phyloP scores from a whole-genome alignment of 2,888 invertebrate genomes.

The Plutella xylostella region DNA sequence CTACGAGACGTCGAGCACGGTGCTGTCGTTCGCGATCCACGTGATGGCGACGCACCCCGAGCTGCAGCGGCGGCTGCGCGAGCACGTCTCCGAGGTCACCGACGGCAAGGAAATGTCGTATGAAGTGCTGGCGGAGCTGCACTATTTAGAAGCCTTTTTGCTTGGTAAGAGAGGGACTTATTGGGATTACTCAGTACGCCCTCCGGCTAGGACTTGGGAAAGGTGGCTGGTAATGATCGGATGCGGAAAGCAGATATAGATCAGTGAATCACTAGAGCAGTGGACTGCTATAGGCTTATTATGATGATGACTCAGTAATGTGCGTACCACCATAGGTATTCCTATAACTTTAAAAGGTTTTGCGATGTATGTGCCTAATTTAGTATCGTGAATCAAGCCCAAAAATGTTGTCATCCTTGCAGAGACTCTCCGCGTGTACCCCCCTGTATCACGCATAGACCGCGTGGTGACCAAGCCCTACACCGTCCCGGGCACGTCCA shows the following conservation, averaged over 20 bases:
- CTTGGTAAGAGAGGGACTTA: constrained; percentile 33
- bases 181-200: too few relatives aligned
- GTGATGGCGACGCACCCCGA: constrained; percentile 59
- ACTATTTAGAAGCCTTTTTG: constrained; percentile 50
- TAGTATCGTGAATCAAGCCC: too few relatives aligned
- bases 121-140: constrained; percentile 39
- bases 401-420: constrained; percentile 21
- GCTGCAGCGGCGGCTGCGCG: constrained; percentile 52
- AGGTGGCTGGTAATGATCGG: too few relatives aligned
- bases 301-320: too few relatives aligned
- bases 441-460: constrained; percentile 64
- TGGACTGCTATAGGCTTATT: too few relatives aligned
- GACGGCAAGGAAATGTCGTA: constrained; percentile 46
- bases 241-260: too few relatives aligned
- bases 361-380: too few relatives aligned
- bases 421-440: constrained; percentile 72
- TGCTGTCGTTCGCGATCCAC: constrained; percentile 66
- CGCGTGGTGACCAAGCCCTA: constrained; percentile 67
- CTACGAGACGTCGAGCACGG: constrained; percentile 71
- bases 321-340: too few relatives aligned
- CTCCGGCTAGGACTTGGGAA: too few relatives aligned
- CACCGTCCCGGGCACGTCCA: constrained; percentile 51
- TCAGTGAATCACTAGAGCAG: too few relatives aligned
- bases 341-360: too few relatives aligned
- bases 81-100: constrained; percentile 45